A percentile compares a stretch with the other conserved stretches of the same genome.
Conservation (phyloP, 1,140 invertebrate genomes). For the Lerema accius region DNA sequence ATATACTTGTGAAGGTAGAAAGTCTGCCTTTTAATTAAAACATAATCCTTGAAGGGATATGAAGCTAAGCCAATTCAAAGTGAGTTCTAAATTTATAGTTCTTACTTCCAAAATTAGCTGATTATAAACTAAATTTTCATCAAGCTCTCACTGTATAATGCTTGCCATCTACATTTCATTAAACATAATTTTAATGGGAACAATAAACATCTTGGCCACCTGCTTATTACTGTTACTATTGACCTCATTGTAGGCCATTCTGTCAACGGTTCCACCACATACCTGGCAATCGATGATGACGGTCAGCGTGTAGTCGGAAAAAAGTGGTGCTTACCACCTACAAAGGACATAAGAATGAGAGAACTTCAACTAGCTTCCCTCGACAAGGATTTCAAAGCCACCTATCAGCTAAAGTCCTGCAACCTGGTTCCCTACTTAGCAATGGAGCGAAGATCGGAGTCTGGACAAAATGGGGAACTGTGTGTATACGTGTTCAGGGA, state of each 20-base stretch:
- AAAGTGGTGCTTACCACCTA: constrained; percentile 81
- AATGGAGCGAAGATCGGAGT: constrained; percentile 83
- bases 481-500: constrained; percentile 85
- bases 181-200: too few species aligned
- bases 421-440: constrained; percentile 88
- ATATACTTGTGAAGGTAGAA: too few species aligned
- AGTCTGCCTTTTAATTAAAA: too few species aligned
- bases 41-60: too few species aligned
- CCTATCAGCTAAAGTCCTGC: constrained; percentile 86
- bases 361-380: constrained; percentile 79
- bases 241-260: constrained; percentile 57
- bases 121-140: too few species aligned
- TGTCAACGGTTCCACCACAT: constrained; percentile 61
- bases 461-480: constrained; percentile 76
- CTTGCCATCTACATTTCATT: too few species aligned
- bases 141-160: too few species aligned
- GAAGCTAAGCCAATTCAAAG: too few species aligned
- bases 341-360: constrained; percentile 58
- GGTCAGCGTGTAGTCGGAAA: constrained; percentile 62
- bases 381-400: constrained; percentile 88
- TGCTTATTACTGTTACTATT: too few species aligned
- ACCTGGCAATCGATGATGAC: constrained; percentile 68
- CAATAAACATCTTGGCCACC: too few species aligned
- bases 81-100: too few species aligned
- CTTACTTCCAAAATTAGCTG: too few species aligned